These are phyloP conservation scores for Pangasianodon hypophthalmus DNA, from an alignment of 2,113 vertebrate species.

Conservation along the genomic window DNA sequence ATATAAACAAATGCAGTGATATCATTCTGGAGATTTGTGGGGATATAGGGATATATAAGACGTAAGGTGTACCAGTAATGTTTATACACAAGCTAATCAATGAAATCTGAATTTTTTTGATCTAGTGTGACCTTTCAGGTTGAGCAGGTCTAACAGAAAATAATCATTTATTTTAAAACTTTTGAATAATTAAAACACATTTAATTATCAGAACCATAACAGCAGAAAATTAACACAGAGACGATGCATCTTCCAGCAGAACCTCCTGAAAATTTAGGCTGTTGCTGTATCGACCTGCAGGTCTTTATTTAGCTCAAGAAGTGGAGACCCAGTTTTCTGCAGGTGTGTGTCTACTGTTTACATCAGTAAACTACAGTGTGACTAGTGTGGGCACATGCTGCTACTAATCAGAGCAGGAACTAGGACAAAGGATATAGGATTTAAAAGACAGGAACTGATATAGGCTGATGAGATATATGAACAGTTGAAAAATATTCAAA, in stretches of 20 bases:
- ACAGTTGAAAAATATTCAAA: not conserved
- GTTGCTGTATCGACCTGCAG: slow-evolving; percentile 14
- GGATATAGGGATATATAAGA: not conserved
- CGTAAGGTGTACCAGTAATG: not conserved
- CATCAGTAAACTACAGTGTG: slow-evolving; percentile 24
- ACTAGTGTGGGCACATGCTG: not conserved
- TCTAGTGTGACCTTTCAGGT: not conserved
- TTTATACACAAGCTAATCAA: not conserved
- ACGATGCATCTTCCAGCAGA: not conserved
- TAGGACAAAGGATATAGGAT: too few relatives aligned
- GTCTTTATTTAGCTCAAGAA: slow-evolving; percentile 13
- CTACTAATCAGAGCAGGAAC: not conserved
- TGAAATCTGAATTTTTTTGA: not conserved
- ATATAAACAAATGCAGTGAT: not conserved
- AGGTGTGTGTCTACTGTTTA: slow-evolving; percentile 23
- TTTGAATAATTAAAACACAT: not conserved
- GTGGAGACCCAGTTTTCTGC: slow-evolving; percentile 33
- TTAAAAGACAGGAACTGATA: not conserved
- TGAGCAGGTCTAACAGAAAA: not conserved
- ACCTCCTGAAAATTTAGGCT: not conserved
- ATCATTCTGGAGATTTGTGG: not conserved
- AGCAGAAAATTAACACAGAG: not conserved
- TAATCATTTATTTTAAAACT: not conserved
- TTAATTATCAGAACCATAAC: not conserved
- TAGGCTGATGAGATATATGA: not conserved